Evolutionary conservation across 2,113 vertebrate species (phyloP).

Genomic region (Gallinago undulata): DNA sequence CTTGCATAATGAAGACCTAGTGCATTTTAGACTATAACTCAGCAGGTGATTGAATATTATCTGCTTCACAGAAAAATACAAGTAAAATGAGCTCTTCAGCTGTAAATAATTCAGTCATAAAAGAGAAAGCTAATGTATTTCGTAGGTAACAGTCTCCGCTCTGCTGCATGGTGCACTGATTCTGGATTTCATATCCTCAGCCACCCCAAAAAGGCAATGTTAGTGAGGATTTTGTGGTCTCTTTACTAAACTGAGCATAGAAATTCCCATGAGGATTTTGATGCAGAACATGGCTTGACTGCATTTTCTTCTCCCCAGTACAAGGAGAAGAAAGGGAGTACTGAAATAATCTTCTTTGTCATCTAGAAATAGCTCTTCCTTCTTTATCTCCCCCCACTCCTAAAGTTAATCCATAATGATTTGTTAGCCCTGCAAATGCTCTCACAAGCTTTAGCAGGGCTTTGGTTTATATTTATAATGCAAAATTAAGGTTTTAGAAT

Average conservation of each 20-base stretch:
- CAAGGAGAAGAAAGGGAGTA: background rate
- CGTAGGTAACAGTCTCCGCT: background rate
- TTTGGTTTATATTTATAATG: background rate
- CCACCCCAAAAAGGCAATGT: background rate
- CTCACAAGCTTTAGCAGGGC: background rate
- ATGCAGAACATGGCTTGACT: background rate
- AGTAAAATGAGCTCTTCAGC: conserved; percentile 32
- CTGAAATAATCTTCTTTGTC: background rate
- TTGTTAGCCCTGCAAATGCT: background rate
- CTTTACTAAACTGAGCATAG: background rate
- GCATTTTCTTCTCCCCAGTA: background rate
- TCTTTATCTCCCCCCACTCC: background rate
- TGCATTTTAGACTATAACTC: conserved; percentile 26
- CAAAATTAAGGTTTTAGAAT: background rate
- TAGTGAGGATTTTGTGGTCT: background rate
- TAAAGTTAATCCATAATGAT: background rate
- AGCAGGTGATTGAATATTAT: conserved; percentile 36
- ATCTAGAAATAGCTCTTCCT: background rate
- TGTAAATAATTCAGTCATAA: conserved; percentile 41
- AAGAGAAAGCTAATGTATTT: conserved; percentile 14
- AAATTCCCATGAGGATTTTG: background rate
- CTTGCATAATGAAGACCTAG: conserved; percentile 37
- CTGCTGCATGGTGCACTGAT: background rate
- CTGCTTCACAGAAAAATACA: conserved; percentile 33
- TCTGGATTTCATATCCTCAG: background rate